These are phyloP conservation scores for Trichonephila clavipes DNA, from an alignment of 1,140 invertebrate genomes.

Conservation along the genomic window DNA sequence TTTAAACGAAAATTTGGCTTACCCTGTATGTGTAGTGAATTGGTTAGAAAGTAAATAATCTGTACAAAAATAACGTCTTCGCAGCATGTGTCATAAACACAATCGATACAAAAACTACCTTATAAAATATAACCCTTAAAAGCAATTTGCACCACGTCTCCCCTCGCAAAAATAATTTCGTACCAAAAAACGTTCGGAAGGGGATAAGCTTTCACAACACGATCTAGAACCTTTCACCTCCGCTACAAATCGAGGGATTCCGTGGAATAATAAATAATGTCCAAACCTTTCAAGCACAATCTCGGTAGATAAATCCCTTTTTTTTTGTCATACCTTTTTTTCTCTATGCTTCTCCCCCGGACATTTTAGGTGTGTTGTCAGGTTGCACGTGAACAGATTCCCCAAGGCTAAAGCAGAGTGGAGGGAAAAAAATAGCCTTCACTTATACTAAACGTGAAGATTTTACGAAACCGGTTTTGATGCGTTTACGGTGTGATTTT, in stretches of 20 bases:
- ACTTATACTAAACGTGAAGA: constrained; percentile 48
- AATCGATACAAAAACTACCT: no score
- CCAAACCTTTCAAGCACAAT: constrained; percentile 50
- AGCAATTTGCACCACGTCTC: background rate
- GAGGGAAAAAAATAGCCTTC: constrained; percentile 14
- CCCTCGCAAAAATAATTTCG: constrained; percentile 4
- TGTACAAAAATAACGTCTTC: no score
- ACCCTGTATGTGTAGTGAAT: no score
- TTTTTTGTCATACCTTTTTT: background rate
- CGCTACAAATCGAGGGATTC: constrained; percentile 43
- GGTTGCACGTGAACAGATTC: constrained; percentile 45
- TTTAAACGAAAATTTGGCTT: no score
- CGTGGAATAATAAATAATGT: constrained; percentile 45
- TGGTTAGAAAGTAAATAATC: no score
- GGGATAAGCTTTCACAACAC: constrained; percentile 12
- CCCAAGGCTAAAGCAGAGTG: background rate
- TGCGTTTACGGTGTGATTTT: constrained; percentile 33
- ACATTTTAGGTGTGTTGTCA: constrained; percentile 48
- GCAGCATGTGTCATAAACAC: no score
- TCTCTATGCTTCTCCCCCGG: background rate
- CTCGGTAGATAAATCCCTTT: constrained; percentile 32
- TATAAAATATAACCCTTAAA: background rate
- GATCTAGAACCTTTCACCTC: constrained; percentile 28
- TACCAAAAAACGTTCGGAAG: background rate
- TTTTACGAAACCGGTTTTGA: constrained; percentile 16